Conservation (phyloP, 2,113 vertebrate genomes). For the Sarotherodon lohbergeri region DNA sequence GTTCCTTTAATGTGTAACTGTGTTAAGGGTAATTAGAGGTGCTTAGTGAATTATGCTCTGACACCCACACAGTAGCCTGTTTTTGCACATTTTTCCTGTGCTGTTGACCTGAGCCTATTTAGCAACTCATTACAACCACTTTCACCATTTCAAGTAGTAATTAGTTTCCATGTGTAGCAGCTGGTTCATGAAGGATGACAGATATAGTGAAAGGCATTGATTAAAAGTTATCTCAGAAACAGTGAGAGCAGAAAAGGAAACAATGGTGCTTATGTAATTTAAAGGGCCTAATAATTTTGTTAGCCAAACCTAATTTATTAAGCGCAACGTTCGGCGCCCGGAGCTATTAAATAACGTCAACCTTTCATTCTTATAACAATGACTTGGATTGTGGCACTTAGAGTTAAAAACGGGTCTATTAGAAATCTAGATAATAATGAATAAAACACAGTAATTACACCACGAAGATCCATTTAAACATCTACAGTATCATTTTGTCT, state of each 20-base stretch:
- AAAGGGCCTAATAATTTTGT: neutral
- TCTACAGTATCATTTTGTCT: neutral
- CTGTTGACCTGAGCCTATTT: slow-evolving; percentile 36
- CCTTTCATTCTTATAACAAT: neutral
- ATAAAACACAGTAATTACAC: neutral
- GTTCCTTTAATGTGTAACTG: slow-evolving; percentile 22
- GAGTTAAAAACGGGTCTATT: neutral
- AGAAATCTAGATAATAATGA: neutral
- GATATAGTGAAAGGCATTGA: neutral
- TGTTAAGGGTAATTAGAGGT: slow-evolving; percentile 37
- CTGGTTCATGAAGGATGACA: slow-evolving; percentile 9
- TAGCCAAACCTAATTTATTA: neutral
- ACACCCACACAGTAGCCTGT: slow-evolving; percentile 33
- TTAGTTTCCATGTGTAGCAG: slow-evolving; percentile 11
- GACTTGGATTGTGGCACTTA: neutral
- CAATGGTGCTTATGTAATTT: neutral
- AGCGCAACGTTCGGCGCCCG: neutral
- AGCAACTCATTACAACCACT: slow-evolving; percentile 39
- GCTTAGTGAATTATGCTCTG: slow-evolving; percentile 23
- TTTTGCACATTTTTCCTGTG: slow-evolving; percentile 19
- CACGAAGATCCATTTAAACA: neutral
- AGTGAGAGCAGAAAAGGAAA: neutral
- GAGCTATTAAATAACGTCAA: neutral
- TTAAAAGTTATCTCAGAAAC: slow-evolving; percentile 18
- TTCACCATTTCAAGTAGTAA: slow-evolving; percentile 34